A percentile compares a stretch with the other conserved stretches of the same genome.
Conservation (phyloP, 2,113 vertebrate species). For the Erythrocercus mccallii region DNA sequence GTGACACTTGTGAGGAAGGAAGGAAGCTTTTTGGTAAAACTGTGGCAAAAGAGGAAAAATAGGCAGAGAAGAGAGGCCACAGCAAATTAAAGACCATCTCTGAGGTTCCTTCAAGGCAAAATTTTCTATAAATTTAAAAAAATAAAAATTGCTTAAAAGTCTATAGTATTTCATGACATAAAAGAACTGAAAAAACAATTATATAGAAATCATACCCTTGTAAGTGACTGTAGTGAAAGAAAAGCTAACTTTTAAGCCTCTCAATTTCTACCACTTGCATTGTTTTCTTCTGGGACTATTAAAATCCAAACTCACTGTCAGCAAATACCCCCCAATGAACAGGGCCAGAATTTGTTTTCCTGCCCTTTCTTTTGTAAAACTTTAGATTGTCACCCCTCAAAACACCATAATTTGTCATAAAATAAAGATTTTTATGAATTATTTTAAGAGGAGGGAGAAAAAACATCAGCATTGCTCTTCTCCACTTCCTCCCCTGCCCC, state of each 20-base stretch:
- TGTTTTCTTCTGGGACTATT: not conserved
- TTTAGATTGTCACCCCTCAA: not conserved
- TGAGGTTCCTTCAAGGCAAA: not conserved
- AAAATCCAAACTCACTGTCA: not conserved
- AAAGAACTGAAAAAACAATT: not conserved
- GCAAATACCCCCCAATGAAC: rapidly evolving
- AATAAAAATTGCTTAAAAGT: not conserved
- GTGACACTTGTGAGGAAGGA: not conserved
- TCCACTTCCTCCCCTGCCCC: rapidly evolving
- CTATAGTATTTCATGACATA: not conserved
- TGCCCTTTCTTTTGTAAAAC: not conserved
- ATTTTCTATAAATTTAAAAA: not conserved
- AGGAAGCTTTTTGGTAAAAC: not conserved
- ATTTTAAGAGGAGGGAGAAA: not conserved
- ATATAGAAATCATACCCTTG: not conserved
- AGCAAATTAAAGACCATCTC: not conserved
- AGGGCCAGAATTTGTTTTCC: not conserved
- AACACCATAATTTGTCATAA: not conserved
- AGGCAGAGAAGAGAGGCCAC: not conserved
- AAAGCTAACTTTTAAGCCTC: not conserved
- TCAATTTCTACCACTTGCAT: not conserved
- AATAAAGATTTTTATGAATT: not conserved
- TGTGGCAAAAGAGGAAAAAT: not conserved
- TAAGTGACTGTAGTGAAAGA: not conserved
- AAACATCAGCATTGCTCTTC: not conserved